Conservation (phyloP, 2,888 invertebrate species). For the Drosophila neotestacea region DNA sequence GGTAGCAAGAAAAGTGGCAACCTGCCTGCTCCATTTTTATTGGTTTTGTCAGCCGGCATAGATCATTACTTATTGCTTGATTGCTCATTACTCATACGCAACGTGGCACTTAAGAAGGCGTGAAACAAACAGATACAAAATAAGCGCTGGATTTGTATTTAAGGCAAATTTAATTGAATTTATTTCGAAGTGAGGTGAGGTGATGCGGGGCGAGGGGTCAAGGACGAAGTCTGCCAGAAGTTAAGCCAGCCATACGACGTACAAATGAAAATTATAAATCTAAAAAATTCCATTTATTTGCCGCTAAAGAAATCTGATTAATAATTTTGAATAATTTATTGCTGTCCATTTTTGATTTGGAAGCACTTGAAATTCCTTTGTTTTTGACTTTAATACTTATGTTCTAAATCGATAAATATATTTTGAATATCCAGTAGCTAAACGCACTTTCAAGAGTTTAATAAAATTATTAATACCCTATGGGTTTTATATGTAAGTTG, state of each 20-base stretch:
- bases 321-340: slow-evolving; percentile 46
- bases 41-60: slow-evolving; percentile 57
- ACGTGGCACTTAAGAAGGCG: slow-evolving; percentile 62
- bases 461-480: neutral
- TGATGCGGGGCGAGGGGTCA: neutral
- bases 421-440: neutral
- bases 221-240: neutral
- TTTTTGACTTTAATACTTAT: neutral
- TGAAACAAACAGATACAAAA: slow-evolving; percentile 42
- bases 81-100: slow-evolving; percentile 78
- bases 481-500: neutral
- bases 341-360: slow-evolving; percentile 19
- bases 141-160: slow-evolving; percentile 25
- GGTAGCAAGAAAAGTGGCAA: slow-evolving; percentile 8
- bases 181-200: no score
- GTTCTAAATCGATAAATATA: neutral
- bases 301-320: slow-evolving; percentile 36
- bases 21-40: slow-evolving; percentile 31
- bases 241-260: slow-evolving; percentile 14
- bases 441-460: neutral
- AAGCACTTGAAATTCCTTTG: slow-evolving; percentile 39
- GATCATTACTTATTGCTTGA: slow-evolving; percentile 58
- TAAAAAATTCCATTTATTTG: slow-evolving; percentile 45
- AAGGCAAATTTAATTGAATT: slow-evolving; percentile 29
- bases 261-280: slow-evolving; percentile 20